Evolutionary conservation across 2,113 vertebrate genomes (phyloP).

Genomic region (Bubo bubo): DNA sequence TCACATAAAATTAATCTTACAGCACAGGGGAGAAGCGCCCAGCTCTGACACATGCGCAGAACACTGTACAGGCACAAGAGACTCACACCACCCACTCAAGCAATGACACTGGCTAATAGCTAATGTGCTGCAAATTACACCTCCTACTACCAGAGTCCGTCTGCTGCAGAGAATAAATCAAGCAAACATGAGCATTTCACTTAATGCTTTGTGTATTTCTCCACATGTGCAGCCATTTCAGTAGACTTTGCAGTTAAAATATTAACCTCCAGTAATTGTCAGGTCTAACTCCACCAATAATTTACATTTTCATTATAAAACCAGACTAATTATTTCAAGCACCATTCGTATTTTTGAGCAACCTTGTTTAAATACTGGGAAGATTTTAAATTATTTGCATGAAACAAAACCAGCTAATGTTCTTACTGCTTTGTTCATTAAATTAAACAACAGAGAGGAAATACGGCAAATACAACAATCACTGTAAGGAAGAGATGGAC

Average conservation of each 20-base stretch:
- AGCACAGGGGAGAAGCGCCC: background rate
- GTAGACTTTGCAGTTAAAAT: background rate
- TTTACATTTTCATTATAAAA: background rate
- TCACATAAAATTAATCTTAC: background rate
- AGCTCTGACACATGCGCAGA: constrained; percentile 73
- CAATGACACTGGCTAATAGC: constrained; percentile 77
- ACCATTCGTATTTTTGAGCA: background rate
- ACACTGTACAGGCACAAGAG: constrained; percentile 68
- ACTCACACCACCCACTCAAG: constrained; percentile 77
- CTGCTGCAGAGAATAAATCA: constrained; percentile 54
- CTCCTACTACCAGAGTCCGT: constrained; percentile 55
- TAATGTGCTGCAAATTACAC: constrained; percentile 68
- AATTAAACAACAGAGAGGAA: constrained; percentile 16
- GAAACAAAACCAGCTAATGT: background rate
- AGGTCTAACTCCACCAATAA: background rate
- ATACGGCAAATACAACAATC: background rate
- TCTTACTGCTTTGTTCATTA: background rate
- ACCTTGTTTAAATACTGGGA: background rate
- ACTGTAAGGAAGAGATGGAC: background rate
- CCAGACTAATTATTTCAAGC: background rate
- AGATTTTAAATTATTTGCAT: background rate
- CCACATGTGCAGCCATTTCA: constrained; percentile 1
- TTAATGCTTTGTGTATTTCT: constrained; percentile 10
- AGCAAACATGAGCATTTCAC: background rate
- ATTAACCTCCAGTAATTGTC: background rate